A percentile compares a stretch with the other conserved stretches of the same genome.
These are phyloP conservation scores for Palythoa grandis DNA, from an alignment of 92 coral and sea anemone genomes.

Conservation along the genomic window DNA sequence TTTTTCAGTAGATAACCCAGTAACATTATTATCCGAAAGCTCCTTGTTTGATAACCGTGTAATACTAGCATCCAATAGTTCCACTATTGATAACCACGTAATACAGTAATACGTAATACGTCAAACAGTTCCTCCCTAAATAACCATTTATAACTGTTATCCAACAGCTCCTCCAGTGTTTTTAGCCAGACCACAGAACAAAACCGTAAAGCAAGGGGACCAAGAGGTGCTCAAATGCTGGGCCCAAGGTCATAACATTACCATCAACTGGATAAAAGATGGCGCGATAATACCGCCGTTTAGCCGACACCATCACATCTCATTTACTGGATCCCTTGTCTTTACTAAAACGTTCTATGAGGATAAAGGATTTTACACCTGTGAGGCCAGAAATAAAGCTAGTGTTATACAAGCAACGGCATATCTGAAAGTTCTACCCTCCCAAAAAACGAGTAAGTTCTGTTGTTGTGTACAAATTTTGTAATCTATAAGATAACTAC, in stretches of 20 bases:
- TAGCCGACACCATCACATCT: slow-evolving; percentile 4
- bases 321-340: slow-evolving; percentile 49
- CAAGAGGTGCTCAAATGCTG: slow-evolving; percentile 61
- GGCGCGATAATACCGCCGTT: slow-evolving; percentile 49
- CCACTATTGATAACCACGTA: too few relatives aligned
- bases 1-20: too few relatives aligned
- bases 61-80: too few relatives aligned
- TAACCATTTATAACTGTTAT: too few relatives aligned
- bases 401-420: slow-evolving; percentile 68
- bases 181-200: slow-evolving; percentile 65
- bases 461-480: too few relatives aligned
- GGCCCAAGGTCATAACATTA: slow-evolving; percentile 44
- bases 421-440: slow-evolving; percentile 62
- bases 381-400: slow-evolving; percentile 75
- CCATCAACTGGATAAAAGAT: slow-evolving; percentile 82
- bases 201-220: slow-evolving; percentile 65
- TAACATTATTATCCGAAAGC: too few relatives aligned
- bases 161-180: slow-evolving; percentile 79
- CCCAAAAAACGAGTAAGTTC: slow-evolving; percentile 51
- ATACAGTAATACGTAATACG: too few relatives aligned
- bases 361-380: slow-evolving; percentile 80
- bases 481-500: too few relatives aligned
- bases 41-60: too few relatives aligned
- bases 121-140: too few relatives aligned
- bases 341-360: slow-evolving; percentile 47